Base-by-base conservation (phyloP, 2,888 invertebrate genomes). In the Tenthredo scrophulariae region DNA sequence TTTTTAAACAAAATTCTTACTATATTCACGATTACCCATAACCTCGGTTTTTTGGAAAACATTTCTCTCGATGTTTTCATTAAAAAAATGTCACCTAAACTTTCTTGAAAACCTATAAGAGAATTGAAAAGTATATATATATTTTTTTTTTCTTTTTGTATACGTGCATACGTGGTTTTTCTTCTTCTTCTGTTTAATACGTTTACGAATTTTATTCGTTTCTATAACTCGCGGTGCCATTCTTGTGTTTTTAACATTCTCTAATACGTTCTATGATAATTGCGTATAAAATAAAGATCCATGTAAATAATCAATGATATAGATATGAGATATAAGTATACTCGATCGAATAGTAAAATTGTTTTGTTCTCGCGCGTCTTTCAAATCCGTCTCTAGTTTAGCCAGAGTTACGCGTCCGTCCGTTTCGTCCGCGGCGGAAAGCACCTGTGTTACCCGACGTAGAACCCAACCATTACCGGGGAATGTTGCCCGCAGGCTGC, bases 361-460 rank as follows among this genome's bases (percentile, higher is more conserved):
- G 50, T 26, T 13, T 83, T 83, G 83, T 67, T 67, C 67, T 46
- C 83, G 67, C 29, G 43, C 7, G 65, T 40, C 26, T 15, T 18
- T 83, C 83, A 29, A 46, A 29, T 83, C 83, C 50, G 67, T 67
- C 67, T 37, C 40, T 83, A 80, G 46, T 83, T 58, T 26, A 33
- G 43, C 43, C 83, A 83, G 83, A 83, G 67, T 83, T 83, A 83
- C 67, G 65, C 83, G 83, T 83, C 83, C 83, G 75, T 75, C 85
- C 85, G 85, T 74, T 84, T 83, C 86, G 84, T 84, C 65, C 74
- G 86, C 75, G 83, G 65, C 83, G 85, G 86, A 88, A 89, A 90
- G 92, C 92, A 92, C 92, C 92, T 92, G 92, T 92, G 92, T 92
- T 92, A 92, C 92, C 90, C 92, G 89, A 91, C 91, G 91, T 91